Evolutionary conservation across 2,888 invertebrate genomes (phyloP).

Genomic region (Geophilus truncorum): DNA sequence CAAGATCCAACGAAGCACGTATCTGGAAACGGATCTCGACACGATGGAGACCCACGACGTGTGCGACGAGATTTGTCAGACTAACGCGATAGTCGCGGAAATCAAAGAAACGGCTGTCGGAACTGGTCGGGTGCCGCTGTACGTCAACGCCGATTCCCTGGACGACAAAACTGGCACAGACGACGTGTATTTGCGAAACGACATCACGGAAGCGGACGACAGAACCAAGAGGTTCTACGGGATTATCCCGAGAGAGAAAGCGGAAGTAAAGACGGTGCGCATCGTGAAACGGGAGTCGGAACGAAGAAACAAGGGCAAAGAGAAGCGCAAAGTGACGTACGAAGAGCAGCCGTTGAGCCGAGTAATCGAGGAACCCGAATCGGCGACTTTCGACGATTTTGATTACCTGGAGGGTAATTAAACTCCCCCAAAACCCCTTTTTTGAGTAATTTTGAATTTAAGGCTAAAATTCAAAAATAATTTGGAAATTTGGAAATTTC

Average conservation of each 20-base stretch:
- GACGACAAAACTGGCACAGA: neutral
- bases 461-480: neutral
- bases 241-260: conserved; percentile 70
- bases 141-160: conserved; percentile 61
- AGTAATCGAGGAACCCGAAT: conserved; percentile 39
- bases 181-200: conserved; percentile 45
- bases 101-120: conserved; percentile 31
- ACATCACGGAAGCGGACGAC: conserved; percentile 54
- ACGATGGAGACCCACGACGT: conserved; percentile 67
- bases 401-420: conserved; percentile 39
- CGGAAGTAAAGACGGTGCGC: conserved; percentile 83
- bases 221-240: conserved; percentile 55
- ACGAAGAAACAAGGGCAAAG: conserved; percentile 58
- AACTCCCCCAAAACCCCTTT: neutral
- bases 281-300: conserved; percentile 90
- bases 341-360: conserved; percentile 39
- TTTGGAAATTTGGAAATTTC: neutral
- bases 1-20: conserved; percentile 63
- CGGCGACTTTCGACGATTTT: conserved; percentile 37
- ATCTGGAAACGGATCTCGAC: conserved; percentile 88
- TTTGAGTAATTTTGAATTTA: neutral
- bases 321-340: conserved; percentile 39
- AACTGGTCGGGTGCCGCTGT: too few species aligned
- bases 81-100: conserved; percentile 22
- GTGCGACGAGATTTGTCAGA: conserved; percentile 30